These are phyloP conservation scores for Drosophila athabasca DNA, from an alignment of 1,140 invertebrate genomes.

Conservation along the genomic window DNA sequence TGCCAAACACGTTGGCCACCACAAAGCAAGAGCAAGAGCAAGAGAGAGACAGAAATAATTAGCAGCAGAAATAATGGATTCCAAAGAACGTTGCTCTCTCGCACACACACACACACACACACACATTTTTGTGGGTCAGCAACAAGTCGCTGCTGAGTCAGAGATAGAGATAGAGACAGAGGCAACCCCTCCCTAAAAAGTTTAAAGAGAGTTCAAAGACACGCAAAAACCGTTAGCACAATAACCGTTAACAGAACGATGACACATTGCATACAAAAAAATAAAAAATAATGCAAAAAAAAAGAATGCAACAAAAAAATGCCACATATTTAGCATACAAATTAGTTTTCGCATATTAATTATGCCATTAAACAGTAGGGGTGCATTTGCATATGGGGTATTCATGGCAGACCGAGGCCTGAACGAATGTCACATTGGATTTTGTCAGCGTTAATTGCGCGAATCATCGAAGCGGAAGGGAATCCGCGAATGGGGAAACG, in stretches of 20 bases:
- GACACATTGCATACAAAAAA: slow-evolving; percentile 46
- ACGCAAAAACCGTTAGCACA: slow-evolving; percentile 45
- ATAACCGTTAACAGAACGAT: slow-evolving; percentile 31
- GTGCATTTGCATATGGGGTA: slow-evolving; percentile 12
- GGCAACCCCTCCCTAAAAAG: slow-evolving; percentile 7
- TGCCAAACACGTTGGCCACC: slow-evolving; percentile 30
- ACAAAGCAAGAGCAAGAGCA: too few species aligned
- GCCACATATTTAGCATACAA: slow-evolving; percentile 67
- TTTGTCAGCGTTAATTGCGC: slow-evolving; percentile 13
- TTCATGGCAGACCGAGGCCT: not conserved
- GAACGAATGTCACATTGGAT: slow-evolving; percentile 12
- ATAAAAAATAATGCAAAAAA: slow-evolving; percentile 22
- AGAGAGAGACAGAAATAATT: slow-evolving; percentile 11
- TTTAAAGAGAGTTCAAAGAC: slow-evolving; percentile 55
- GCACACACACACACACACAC: slow-evolving; percentile 35
- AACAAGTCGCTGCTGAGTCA: slow-evolving; percentile 6
- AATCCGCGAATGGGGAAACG: too few species aligned
- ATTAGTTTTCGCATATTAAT: slow-evolving; percentile 71
- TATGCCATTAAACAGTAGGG: slow-evolving; percentile 56
- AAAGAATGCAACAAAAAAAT: not conserved
- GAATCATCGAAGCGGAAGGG: too few species aligned
- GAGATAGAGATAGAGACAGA: slow-evolving; percentile 39
- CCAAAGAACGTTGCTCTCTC: not conserved
- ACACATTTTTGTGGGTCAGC: slow-evolving; percentile 42
- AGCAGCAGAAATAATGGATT: slow-evolving; percentile 14